These are phyloP conservation scores for Eustalomyia histrio DNA, from an alignment of 2,888 invertebrate genomes.

Conservation along the genomic window DNA sequence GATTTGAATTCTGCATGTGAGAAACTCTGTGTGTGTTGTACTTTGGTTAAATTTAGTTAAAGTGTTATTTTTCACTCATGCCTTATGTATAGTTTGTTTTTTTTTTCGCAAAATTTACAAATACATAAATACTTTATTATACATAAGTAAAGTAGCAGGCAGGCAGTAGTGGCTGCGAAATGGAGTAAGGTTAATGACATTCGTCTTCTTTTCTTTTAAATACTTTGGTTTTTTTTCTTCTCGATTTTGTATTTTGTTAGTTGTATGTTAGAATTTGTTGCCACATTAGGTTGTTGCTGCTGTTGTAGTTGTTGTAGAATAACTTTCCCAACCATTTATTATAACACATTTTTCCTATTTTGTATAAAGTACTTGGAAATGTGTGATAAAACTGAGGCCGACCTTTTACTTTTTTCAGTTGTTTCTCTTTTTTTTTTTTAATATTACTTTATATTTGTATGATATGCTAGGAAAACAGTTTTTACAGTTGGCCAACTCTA, in stretches of 20 bases:
- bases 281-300: conserved; percentile 5
- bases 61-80: conserved; percentile 50
- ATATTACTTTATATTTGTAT: conserved; percentile 1
- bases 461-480: conserved; percentile 42
- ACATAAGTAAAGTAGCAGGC: background rate
- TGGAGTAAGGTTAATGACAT: conserved; percentile 60
- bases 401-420: conserved; percentile 19
- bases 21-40: background rate
- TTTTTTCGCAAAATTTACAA: background rate
- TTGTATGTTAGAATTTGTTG: conserved; percentile 28
- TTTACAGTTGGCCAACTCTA: conserved; percentile 57
- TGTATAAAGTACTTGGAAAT: conserved; percentile 3
- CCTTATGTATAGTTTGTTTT: conserved; percentile 5
- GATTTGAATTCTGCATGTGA: background rate
- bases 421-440: background rate
- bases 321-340: conserved; percentile 54
- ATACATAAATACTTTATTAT: background rate
- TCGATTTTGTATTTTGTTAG: conserved; percentile 29
- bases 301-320: conserved; percentile 26
- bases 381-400: conserved; percentile 44
- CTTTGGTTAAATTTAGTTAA: conserved; percentile 6
- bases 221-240: conserved; percentile 37
- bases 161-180: conserved; percentile 40
- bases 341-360: conserved; percentile 40
- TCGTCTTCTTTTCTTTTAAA: conserved; percentile 41